These are phyloP conservation scores for Ophion ventricosus DNA, from an alignment of 2,888 invertebrate species.

Conservation along the genomic window DNA sequence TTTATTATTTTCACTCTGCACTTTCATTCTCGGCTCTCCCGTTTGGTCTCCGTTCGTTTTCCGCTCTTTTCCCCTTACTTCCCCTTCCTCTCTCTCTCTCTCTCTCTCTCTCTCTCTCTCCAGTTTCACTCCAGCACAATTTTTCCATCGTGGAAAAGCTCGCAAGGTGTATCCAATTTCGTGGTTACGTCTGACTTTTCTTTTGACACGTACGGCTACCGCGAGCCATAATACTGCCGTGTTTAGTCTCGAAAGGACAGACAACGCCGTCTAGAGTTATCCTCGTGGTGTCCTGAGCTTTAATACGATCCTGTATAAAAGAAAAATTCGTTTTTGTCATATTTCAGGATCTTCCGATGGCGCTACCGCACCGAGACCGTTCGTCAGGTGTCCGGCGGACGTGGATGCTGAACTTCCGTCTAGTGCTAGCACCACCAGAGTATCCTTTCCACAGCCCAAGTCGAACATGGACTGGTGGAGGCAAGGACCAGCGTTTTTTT, in stretches of 20 bases:
- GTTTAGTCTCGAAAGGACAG: slow-evolving; percentile 7
- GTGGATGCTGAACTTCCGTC: slow-evolving; percentile 85
- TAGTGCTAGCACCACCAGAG: slow-evolving; percentile 83
- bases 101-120: slow-evolving; percentile 31
- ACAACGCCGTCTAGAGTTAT: slow-evolving; percentile 5
- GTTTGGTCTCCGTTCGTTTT: slow-evolving; percentile 40
- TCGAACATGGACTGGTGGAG: slow-evolving; percentile 88
- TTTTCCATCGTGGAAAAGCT: slow-evolving; percentile 64
- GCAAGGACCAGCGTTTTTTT: slow-evolving; percentile 76
- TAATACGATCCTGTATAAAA: slow-evolving; percentile 26
- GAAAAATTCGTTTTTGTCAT: slow-evolving; percentile 45
- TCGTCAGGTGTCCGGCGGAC: slow-evolving; percentile 87
- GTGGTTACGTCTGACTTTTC: slow-evolving; percentile 60
- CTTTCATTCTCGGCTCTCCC: slow-evolving; percentile 50
- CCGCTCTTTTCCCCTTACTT: slow-evolving; percentile 16
- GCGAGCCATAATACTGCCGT: not conserved
- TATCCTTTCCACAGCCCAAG: slow-evolving; percentile 85
- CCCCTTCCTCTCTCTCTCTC: slow-evolving; percentile 34
- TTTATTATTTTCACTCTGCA: slow-evolving; percentile 61
- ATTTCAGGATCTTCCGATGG: slow-evolving; percentile 67
- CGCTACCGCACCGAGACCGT: slow-evolving; percentile 84
- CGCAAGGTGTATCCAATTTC: slow-evolving; percentile 40
- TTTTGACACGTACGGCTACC: slow-evolving; percentile 1
- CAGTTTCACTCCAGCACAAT: slow-evolving; percentile 64
- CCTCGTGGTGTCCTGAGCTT: slow-evolving; percentile 22